Evolutionary conservation across 2,113 vertebrate genomes (phyloP), one percentile per base, ranked within the genome.

Genomic region (Pipra filicauda): DNA sequence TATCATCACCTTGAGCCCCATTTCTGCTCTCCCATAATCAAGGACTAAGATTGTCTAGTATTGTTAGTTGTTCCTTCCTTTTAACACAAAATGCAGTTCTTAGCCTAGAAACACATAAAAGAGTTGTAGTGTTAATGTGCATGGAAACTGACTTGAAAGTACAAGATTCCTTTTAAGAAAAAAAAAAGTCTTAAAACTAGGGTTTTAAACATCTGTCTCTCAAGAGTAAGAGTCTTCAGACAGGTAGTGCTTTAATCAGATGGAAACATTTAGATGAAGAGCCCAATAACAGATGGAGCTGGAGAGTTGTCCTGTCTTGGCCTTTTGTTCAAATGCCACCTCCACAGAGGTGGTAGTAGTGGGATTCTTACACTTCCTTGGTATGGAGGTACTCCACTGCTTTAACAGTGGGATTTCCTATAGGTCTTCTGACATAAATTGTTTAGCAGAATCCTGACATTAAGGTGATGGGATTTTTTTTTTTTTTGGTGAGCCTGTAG

Each of bases 311-410:
- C 2, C 24, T 66, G 4, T 33, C 41, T 75, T 61, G 8, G 11
- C 30, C 28, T 87, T 82, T 49, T 70, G 20, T 23, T 67, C 51
- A 41, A 31, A 9, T 57, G 22, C 20, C 11, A 6, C 14, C 7
- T 75, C 11, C 52, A 52, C 24, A 8, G 33, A 51, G 22, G 21
- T 54, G 31, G 3, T 70, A 33, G 14, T 24, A 58, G 15, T 59
- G 49, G 3, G 24, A 10, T n/a, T 69, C 0, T 0, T 64, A 28
- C 8, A 8, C 4, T 74, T 11, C 62, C 2, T 27, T 79, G 17
- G 3, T 65, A 8, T n/a, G 35, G 52, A 64, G 37, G 20, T 37
- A 16, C 8, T 55, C 21, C 27, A 37, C 44, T 52, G 4, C 35
- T 79, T 75, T 43, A 41, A 22, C 14, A 52, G 1, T 17, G 20